A percentile compares a stretch with the other conserved stretches of the same genome.
These are phyloP conservation scores for Epinotia demarniana DNA, from an alignment of 2,888 invertebrate species.

Conservation along the genomic window DNA sequence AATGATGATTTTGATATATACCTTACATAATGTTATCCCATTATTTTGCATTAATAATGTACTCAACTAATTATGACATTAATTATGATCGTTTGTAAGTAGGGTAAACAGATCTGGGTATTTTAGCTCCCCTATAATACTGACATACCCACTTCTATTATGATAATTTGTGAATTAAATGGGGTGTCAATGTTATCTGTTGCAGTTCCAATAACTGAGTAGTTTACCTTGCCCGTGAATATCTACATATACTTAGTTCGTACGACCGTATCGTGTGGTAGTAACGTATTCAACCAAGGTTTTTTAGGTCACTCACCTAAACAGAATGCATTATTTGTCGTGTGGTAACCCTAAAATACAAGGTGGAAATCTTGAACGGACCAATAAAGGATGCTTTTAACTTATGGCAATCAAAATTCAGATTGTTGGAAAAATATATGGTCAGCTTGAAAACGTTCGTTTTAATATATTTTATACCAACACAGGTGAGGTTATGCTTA, in stretches of 20 bases:
- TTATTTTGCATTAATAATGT: neutral
- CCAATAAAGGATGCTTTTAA: too few relatives aligned
- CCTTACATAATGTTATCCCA: neutral
- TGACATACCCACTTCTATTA: neutral
- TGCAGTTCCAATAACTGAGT: conserved; percentile 12
- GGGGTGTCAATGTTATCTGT: conserved; percentile 5
- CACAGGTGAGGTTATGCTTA: neutral
- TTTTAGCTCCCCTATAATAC: neutral
- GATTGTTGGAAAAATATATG: neutral
- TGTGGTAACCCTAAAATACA: neutral
- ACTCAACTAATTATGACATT: conserved; percentile 5
- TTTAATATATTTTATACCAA: neutral
- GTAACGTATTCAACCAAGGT: conserved; percentile 1
- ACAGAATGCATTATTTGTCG: neutral
- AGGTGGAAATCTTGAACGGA: neutral
- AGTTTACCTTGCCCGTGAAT: conserved; percentile 6
- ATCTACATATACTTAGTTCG: neutral
- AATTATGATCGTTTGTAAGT: conserved; percentile 9
- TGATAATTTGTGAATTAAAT: neutral
- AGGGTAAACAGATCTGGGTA: neutral
- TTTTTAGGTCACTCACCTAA: neutral
- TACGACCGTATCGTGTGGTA: neutral
- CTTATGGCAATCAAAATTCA: neutral
- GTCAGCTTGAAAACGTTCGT: neutral
- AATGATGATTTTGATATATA: conserved; percentile 10